A percentile compares a stretch with the other conserved stretches of the same genome.
phyloP scores from a whole-genome alignment of 1,140 invertebrate species.

The Heliconius hermathena region DNA sequence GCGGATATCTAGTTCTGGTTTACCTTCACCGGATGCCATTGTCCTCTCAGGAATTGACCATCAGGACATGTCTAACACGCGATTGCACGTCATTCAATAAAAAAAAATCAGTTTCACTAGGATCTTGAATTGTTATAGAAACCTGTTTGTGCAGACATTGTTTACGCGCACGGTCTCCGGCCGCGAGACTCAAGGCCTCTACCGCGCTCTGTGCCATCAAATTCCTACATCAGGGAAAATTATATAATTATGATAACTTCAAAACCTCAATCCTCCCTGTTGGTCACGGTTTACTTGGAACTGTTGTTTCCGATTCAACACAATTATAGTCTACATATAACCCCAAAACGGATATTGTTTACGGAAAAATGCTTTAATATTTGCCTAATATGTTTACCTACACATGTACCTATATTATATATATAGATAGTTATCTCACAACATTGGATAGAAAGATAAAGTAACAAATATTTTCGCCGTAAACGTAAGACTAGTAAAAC shows the following conservation, averaged over 20 bases:
- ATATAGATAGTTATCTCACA: neutral
- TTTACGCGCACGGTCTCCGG: conserved; percentile 49
- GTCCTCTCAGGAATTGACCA: conserved; percentile 43
- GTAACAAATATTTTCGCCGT: neutral
- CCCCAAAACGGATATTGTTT: conserved; percentile 20
- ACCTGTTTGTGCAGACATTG: conserved; percentile 55
- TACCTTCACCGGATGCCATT: conserved; percentile 51
- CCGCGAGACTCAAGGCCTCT: conserved; percentile 52
- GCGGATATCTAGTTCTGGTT: conserved; percentile 47
- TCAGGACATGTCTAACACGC: conserved; percentile 44
- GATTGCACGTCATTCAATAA: conserved; percentile 45
- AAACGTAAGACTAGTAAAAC: conserved; percentile 5
- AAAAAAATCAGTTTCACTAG: conserved; percentile 54
- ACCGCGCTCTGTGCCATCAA: conserved; percentile 31
- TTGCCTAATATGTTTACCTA: neutral
- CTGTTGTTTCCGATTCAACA: conserved; percentile 13
- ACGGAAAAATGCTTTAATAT: conserved; percentile 15
- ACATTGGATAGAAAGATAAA: neutral
- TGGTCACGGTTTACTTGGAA: conserved; percentile 21
- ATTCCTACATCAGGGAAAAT: conserved; percentile 36
- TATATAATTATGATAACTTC: conserved; percentile 15
- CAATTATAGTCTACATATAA: neutral
- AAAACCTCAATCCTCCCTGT: conserved; percentile 8
- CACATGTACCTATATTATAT: too few relatives aligned
- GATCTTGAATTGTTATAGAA: conserved; percentile 53